Base-by-base conservation (phyloP, 2,888 invertebrate species). In the Callyntrura guangdongensis region DNA sequence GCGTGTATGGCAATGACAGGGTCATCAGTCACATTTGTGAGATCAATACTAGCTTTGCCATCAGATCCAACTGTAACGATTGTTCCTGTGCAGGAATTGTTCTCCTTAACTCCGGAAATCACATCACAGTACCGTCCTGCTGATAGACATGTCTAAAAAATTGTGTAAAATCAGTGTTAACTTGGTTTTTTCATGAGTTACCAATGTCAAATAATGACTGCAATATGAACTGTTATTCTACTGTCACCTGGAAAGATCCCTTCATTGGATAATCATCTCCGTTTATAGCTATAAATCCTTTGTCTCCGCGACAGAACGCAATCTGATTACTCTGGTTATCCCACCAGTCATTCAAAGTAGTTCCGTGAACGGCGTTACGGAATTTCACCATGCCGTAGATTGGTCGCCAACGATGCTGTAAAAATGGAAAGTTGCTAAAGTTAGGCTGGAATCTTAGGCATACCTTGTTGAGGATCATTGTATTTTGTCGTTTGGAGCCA, bases 321-420 rank as follows among this genome's bases (percentile, higher is more conserved):
- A 95, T 95, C 92, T 95, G 95, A 86, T 95, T 94, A 91, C 94
- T 94, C 59, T 94, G 94, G 67, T 95, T 95, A 79, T 95, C 95
- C 95, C 95, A 95, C 95, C 95, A 95, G 93, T 92, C 93, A 64
- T 47, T 94, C 45, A 94, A 88, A 12, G 83, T 3, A 88, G 91
- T 64, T 94, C 94, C 94, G 89, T 95, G 95, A 0, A 96, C 97
- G 0, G 95, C 96, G 94, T 97, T 97, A 92, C 97, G 96, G 95
- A 98, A 98, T 0, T 95, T 96, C 0, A 97, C 97, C 98, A 98
- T 98, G 92, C 96, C 96, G 95, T 95, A 97, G 94, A 98, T 97
- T 94, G 97, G 97, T 0, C 97, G 95, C 98, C 98, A 98, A 45
- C 98, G 96, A 95, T 98, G 97, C 95, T 84, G 22, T 47, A n/a